Percentiles rank a stretch among this genome's conserved stretches.
These are phyloP conservation scores for Muntiacus muntjak DNA, from an alignment of 2,113 vertebrate species.

Conservation along the genomic window DNA sequence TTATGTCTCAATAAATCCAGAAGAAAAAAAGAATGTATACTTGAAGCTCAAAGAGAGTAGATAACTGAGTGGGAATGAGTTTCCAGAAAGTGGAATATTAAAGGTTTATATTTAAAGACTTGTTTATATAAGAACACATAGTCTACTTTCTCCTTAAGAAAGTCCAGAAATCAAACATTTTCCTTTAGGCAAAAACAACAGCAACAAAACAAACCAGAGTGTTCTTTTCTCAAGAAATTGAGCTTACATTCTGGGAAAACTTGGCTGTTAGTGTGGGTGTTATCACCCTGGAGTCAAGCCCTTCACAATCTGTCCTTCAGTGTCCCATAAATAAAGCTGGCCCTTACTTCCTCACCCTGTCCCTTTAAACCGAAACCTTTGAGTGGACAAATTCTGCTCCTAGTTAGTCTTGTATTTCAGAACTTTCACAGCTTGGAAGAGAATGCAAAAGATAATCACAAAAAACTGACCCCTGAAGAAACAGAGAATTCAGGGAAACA, in stretches of 20 bases:
- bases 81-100: neutral
- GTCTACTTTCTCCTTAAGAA: constrained; percentile 28
- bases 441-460: neutral
- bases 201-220: neutral
- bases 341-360: neutral
- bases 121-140: neutral
- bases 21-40: neutral
- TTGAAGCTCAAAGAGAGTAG: neutral
- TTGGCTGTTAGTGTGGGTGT: neutral
- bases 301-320: neutral
- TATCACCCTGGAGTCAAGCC: neutral
- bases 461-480: constrained; percentile 35
- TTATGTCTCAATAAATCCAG: neutral
- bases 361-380: neutral
- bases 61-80: neutral
- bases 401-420: neutral
- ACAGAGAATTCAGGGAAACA: neutral
- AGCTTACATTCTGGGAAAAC: neutral
- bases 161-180: neutral
- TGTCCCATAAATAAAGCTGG: neutral
- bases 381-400: neutral
- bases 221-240: constrained; percentile 3
- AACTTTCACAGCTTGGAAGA: neutral
- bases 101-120: constrained; percentile 4
- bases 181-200: constrained; percentile 2